Percentiles rank a stretch among this genome's conserved stretches.
Conservation (phyloP, 2,888 invertebrate genomes). For the Hirtodrosophila cameraria region DNA sequence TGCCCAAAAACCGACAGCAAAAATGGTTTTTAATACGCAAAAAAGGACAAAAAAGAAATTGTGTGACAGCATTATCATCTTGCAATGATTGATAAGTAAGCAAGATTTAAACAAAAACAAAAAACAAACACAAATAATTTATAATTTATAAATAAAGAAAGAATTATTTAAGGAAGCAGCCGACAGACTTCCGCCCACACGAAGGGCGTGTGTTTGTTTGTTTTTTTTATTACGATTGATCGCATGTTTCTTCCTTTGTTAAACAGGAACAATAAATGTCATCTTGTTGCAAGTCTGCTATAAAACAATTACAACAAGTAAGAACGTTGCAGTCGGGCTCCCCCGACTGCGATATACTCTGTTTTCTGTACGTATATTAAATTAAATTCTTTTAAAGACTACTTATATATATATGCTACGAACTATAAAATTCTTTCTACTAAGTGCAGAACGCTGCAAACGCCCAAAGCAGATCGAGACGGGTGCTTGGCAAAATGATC, state of each 20-base stretch:
- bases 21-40: constrained; percentile 35
- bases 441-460: too few species aligned
- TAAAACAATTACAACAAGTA: constrained; percentile 30
- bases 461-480: too few species aligned
- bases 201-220: constrained; percentile 32
- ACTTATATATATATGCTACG: too few species aligned
- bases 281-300: constrained; percentile 6
- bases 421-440: too few species aligned
- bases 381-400: too few species aligned
- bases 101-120: constrained; percentile 4
- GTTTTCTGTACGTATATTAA: too few species aligned
- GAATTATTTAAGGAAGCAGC: constrained; percentile 45
- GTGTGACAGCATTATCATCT: constrained; percentile 35
- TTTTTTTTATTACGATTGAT: constrained; percentile 4
- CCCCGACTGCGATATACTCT: too few species aligned
- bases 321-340: too few species aligned
- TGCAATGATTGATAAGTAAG: constrained; percentile 38
- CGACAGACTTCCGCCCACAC: constrained; percentile 45
- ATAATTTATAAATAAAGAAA: constrained; percentile 21
- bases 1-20: constrained; percentile 10
- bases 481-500: too few species aligned
- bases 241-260: constrained; percentile 43
- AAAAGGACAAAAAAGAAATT: too few species aligned
- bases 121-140: neutral
- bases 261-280: constrained; percentile 44